These are phyloP conservation scores for Semotilus atromaculatus DNA, from an alignment of 2,797 vertebrate genomes.

Conservation along the genomic window DNA sequence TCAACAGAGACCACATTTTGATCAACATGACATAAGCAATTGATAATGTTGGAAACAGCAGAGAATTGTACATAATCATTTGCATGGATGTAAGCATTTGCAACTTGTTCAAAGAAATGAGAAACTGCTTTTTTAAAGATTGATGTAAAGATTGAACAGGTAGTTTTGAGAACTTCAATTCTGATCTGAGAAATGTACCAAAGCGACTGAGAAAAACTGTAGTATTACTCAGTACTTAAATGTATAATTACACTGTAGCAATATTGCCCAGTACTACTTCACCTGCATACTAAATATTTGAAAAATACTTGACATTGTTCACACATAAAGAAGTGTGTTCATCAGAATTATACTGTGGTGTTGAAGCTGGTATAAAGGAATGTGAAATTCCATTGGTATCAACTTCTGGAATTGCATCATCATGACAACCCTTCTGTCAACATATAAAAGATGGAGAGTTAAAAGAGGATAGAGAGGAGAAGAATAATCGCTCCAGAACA, in stretches of 20 bases:
- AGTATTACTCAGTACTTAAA: not conserved
- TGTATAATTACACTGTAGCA: not conserved
- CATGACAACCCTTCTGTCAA: not conserved
- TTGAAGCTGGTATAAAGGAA: not conserved
- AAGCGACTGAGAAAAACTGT: too few relatives aligned
- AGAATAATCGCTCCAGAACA: slow-evolving; percentile 20
- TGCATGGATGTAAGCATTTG: too few relatives aligned
- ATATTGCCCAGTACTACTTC: not conserved
- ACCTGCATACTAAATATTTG: not conserved
- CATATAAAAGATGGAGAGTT: slow-evolving; percentile 1
- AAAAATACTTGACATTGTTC: too few relatives aligned
- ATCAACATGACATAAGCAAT: too few relatives aligned
- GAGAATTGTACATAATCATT: too few relatives aligned
- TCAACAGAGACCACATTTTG: too few relatives aligned
- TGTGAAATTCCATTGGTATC: not conserved
- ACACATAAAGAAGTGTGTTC: not conserved
- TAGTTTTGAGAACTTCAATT: too few relatives aligned
- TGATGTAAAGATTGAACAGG: too few relatives aligned
- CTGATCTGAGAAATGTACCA: too few relatives aligned
- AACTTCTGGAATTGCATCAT: not conserved
- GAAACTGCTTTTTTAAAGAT: too few relatives aligned
- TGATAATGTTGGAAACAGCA: too few relatives aligned
- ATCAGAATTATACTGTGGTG: not conserved
- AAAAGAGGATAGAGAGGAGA: not conserved
- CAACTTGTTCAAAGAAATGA: too few relatives aligned